Conservation (phyloP, 2,113 vertebrate genomes). For the Onychostoma macrolepis region DNA sequence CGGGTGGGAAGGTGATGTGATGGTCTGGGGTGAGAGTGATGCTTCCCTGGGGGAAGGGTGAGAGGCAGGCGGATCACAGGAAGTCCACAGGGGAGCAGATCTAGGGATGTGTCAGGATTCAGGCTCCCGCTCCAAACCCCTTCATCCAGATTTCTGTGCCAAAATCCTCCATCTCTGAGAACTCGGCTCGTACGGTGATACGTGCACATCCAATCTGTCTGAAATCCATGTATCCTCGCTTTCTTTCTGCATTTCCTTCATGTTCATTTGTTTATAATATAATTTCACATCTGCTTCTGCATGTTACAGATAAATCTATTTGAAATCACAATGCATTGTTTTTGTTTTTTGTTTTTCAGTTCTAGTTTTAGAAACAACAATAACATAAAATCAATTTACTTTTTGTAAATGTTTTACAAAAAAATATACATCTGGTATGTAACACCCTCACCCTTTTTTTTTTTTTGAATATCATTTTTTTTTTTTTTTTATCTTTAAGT, state of each 20-base stretch:
- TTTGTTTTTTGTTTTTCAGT: neutral
- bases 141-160: conserved; percentile 27
- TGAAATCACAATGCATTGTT: neutral
- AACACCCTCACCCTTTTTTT: no score
- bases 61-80: conserved; percentile 46
- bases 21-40: conserved; percentile 34
- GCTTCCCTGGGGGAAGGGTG: conserved; percentile 30
- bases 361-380: neutral
- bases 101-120: conserved; percentile 34
- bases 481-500: no score
- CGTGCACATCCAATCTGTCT: neutral
- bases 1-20: conserved; percentile 22
- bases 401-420: neutral
- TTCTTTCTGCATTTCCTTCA: neutral
- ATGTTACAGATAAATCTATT: neutral
- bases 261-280: neutral
- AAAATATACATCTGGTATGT: no score
- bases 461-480: no score
- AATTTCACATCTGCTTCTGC: neutral
- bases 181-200: neutral
- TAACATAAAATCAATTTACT: neutral
- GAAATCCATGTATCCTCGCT: neutral
- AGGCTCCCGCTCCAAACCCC: neutral
- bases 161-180: conserved; percentile 5
- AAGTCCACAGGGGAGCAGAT: conserved; percentile 41